Percentiles rank a stretch among this genome's conserved stretches.
phyloP scores from a whole-genome alignment of 2,113 vertebrate genomes.

The Passer domesticus region DNA sequence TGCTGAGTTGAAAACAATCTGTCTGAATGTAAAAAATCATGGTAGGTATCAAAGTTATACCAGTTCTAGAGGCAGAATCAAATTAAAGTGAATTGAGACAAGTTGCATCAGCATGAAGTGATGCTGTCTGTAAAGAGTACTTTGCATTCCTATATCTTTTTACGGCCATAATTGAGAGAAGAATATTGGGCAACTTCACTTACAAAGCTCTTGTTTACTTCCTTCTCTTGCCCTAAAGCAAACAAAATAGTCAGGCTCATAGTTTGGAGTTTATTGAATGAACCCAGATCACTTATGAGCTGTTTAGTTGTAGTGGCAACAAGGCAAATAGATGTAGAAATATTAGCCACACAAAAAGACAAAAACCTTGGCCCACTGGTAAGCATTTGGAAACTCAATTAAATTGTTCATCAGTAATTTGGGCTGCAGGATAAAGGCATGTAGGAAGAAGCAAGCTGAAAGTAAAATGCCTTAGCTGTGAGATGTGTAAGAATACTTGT shows the following conservation, averaged over 20 bases:
- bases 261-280: constrained; percentile 47
- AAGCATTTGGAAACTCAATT: neutral
- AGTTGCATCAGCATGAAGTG: constrained; percentile 4
- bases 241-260: constrained; percentile 62
- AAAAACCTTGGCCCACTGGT: neutral
- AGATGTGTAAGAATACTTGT: neutral
- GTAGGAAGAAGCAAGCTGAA: neutral
- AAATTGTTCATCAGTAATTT: neutral
- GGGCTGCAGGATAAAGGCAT: neutral
- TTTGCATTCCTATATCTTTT: constrained; percentile 53
- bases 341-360: constrained; percentile 55
- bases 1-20: neutral
- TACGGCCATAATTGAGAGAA: constrained; percentile 52
- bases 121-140: constrained; percentile 4
- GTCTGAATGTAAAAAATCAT: neutral
- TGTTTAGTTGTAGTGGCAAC: constrained; percentile 59
- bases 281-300: constrained; percentile 52
- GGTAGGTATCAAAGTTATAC: constrained; percentile 5
- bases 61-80: neutral
- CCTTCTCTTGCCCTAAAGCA: constrained; percentile 55
- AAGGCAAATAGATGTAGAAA: constrained; percentile 64
- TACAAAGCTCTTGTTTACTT: constrained; percentile 49
- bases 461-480: neutral
- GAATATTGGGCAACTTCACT: constrained; percentile 20
- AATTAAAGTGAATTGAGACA: neutral